Evolutionary conservation across 2,797 vertebrate species (phyloP).

Genomic region (Coregonus sp.): DNA sequence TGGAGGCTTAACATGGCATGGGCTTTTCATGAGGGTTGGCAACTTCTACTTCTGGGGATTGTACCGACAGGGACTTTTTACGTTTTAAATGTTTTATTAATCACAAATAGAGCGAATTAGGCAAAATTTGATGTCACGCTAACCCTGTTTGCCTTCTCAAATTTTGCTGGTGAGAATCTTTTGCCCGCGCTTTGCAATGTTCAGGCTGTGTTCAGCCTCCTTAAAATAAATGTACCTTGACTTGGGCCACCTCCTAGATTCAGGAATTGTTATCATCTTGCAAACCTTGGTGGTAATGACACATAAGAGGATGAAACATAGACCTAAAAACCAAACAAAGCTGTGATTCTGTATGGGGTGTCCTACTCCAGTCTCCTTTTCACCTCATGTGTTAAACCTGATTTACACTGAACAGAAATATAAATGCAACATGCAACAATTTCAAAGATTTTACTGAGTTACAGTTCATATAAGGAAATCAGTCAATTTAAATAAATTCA

Average conservation of each 20-base stretch:
- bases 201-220: neutral
- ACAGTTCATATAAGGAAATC: no score
- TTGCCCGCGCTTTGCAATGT: neutral
- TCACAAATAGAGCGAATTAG: slow-evolving; percentile 12
- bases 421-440: no score
- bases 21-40: slow-evolving; percentile 11
- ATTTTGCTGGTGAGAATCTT: neutral
- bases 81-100: slow-evolving; percentile 5
- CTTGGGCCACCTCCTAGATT: neutral
- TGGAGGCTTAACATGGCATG: slow-evolving; percentile 7
- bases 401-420: no score
- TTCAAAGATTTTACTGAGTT: no score
- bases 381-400: no score
- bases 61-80: slow-evolving; percentile 2
- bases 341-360: neutral
- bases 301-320: slow-evolving; percentile 4
- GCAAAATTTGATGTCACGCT: neutral
- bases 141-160: neutral
- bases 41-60: slow-evolving; percentile 6
- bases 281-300: slow-evolving; percentile 25
- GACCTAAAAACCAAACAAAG: slow-evolving; percentile 16
- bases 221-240: neutral
- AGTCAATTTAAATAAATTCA: no score
- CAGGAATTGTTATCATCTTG: slow-evolving; percentile 24
- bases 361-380: neutral